Percentiles rank a stretch among this genome's conserved stretches.
Conservation (phyloP, 2,888 invertebrate genomes). For the Auanema freiburgensis region DNA sequence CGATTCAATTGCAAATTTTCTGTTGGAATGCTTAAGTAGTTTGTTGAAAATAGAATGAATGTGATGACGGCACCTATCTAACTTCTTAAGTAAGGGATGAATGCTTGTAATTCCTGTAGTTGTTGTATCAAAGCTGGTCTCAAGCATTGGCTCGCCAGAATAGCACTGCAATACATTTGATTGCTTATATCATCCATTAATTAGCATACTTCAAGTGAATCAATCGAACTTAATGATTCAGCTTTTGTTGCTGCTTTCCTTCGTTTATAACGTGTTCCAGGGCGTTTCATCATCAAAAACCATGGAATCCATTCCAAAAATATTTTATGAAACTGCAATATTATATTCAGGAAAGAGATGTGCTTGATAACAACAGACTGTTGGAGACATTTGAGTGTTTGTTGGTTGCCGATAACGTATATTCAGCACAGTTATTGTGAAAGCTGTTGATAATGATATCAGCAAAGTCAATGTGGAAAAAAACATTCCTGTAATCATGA, state of each 20-base stretch:
- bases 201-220: too few relatives aligned
- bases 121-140: too few relatives aligned
- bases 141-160: too few relatives aligned
- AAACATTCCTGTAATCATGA: slow-evolving; percentile 52
- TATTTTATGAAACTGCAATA: slow-evolving; percentile 43
- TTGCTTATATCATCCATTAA: too few relatives aligned
- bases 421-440: slow-evolving; percentile 53
- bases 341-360: background rate
- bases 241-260: slow-evolving; percentile 16
- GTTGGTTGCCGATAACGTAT: slow-evolving; percentile 52
- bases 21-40: slow-evolving; percentile 35
- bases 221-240: too few relatives aligned
- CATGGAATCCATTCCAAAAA: slow-evolving; percentile 58
- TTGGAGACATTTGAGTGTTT: slow-evolving; percentile 47
- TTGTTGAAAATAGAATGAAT: background rate
- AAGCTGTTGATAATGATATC: slow-evolving; percentile 51
- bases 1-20: slow-evolving; percentile 43
- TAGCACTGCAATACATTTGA: too few relatives aligned
- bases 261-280: slow-evolving; percentile 36
- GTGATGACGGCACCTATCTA: slow-evolving; percentile 34
- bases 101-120: too few relatives aligned
- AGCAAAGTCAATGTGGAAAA: slow-evolving; percentile 53
- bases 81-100: slow-evolving; percentile 35
- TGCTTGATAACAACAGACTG: slow-evolving; percentile 12
- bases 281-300: slow-evolving; percentile 52